Base-by-base conservation (phyloP, 1,140 invertebrate genomes). In the Sipha flava region DNA sequence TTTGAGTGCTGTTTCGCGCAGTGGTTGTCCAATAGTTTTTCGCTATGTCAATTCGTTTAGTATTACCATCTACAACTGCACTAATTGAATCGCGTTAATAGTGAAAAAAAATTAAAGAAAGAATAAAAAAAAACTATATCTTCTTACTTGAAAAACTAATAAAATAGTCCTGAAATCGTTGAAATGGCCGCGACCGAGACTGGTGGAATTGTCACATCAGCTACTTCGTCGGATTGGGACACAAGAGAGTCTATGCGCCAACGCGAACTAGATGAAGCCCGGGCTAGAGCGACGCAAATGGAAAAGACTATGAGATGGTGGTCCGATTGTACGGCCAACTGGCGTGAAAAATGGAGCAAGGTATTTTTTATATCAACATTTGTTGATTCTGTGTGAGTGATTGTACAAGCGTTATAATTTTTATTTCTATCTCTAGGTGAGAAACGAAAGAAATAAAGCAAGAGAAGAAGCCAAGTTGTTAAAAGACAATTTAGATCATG, bases 291-390 rank as follows among this genome's bases (percentile, higher is more conserved):
- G 5, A 91, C 94, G 0, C 96, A 98, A 86, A 98, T 98, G 96
- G 96, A 98, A 85, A 98, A 98, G 86, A 98, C 97, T 0, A 98
- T 98, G 95, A 88, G 95, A 72, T 98, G 96, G 96, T 98, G 96
- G 96, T 93, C 92, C 0, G 93, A 94, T 82, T 95, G 93, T 84
- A 98, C 96, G 0, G 91, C 92, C 16, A 94, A 94, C 84, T 95
- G 93, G 93, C 88, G 96, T 10, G 95, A 97, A 85, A 98, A 98
- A 85, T 98, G 96, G 97, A 96, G 93, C 85, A 97, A 97, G 87
- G 93, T 93, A 79, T 62, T 79, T 79, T 23, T 57, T 40, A 29
- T 59, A 21, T 34, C 26, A 21, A 3, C 0, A 49, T 34, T 52
- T n/a, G 70, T 16, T n/a, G 29, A 52, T 26, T 29, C 5, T 47